A percentile compares a stretch with the other conserved stretches of the same genome.
phyloP scores from a whole-genome alignment of 2,888 invertebrate genomes.

The Latrodectus elegans region DNA sequence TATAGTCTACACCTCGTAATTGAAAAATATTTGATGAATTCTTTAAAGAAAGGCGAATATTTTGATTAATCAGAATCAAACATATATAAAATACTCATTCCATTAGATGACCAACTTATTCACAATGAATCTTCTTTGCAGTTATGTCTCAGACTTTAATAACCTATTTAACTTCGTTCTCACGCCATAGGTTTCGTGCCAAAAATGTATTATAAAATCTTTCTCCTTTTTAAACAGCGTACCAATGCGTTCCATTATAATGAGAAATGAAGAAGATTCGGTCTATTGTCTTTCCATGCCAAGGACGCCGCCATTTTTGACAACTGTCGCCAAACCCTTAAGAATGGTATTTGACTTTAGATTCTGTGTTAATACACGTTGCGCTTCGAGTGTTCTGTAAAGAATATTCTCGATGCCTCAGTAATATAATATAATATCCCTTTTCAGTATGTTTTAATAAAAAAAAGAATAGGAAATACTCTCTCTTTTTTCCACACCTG shows the following conservation, averaged over 20 bases:
- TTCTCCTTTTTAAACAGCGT: conserved; percentile 6
- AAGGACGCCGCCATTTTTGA: conserved; percentile 9
- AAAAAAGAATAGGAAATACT: too few relatives aligned
- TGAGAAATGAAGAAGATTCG: neutral
- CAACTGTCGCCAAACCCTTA: conserved; percentile 23
- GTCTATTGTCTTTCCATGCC: conserved; percentile 24
- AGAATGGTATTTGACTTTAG: neutral
- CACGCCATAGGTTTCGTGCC: conserved; percentile 21
- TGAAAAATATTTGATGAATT: too few relatives aligned
- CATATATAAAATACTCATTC: too few relatives aligned
- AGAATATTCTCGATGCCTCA: neutral
- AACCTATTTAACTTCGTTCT: conserved; percentile 11
- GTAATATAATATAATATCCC: too few relatives aligned
- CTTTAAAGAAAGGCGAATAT: too few relatives aligned
- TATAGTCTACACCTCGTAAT: too few relatives aligned
- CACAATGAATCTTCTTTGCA: neutral
- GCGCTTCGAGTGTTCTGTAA: neutral
- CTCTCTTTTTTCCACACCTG: too few relatives aligned
- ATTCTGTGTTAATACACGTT: neutral
- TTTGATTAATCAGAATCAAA: too few relatives aligned
- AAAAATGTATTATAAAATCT: conserved; percentile 22
- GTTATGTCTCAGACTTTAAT: conserved; percentile 6
- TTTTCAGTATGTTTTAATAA: too few relatives aligned
- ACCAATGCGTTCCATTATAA: neutral
- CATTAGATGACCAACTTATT: neutral